These are phyloP conservation scores for Paramormyrops hopkinsi DNA, from an alignment of 2,797 vertebrate genomes.

Conservation along the genomic window DNA sequence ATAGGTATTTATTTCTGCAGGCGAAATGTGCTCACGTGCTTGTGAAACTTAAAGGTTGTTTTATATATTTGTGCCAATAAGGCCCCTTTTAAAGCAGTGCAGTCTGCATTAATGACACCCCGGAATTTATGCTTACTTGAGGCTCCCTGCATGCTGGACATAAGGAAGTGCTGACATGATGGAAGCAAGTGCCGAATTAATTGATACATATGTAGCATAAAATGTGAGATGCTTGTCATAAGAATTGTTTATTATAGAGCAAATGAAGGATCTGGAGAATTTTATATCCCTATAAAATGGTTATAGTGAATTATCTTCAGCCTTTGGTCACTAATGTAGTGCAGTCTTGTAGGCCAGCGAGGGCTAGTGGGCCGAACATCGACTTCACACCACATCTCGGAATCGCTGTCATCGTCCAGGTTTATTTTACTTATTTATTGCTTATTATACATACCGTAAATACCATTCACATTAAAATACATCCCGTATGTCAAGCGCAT, in stretches of 20 bases:
- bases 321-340: slow-evolving; percentile 42
- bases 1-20: not conserved
- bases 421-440: slow-evolving; percentile 51
- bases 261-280: slow-evolving; percentile 61
- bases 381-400: slow-evolving; percentile 13
- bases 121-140: not conserved
- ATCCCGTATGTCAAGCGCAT: slow-evolving; percentile 45
- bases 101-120: not conserved
- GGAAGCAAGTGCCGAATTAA: slow-evolving; percentile 60
- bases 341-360: slow-evolving; percentile 23
- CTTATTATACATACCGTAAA: slow-evolving; percentile 51
- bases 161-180: slow-evolving; percentile 51
- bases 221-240: slow-evolving; percentile 48
- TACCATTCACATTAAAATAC: slow-evolving; percentile 48
- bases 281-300: slow-evolving; percentile 64
- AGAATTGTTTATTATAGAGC: slow-evolving; percentile 58
- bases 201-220: slow-evolving; percentile 57
- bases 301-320: slow-evolving; percentile 59
- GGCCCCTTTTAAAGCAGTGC: slow-evolving; percentile 12
- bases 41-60: not conserved
- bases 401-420: slow-evolving; percentile 35
- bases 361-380: slow-evolving; percentile 14
- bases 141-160: slow-evolving; percentile 9
- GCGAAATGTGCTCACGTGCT: not conserved
- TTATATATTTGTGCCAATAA: not conserved